Base-by-base conservation (phyloP, 2,888 invertebrate genomes). In the Bellardia bayeri region DNA sequence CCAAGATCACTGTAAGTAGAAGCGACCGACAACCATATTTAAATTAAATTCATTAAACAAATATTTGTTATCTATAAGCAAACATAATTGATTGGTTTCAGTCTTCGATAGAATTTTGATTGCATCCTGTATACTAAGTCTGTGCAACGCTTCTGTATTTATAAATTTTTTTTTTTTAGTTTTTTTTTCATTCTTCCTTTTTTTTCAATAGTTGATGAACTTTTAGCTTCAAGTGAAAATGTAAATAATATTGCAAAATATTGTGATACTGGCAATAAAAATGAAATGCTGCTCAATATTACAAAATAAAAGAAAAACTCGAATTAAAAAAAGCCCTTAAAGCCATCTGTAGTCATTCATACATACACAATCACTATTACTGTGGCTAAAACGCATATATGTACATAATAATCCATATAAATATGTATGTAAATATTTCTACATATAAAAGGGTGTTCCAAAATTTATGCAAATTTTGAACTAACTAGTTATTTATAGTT, bases 241-340 rank as follows among this genome's bases (percentile, higher is more conserved):
- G 75, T 72, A 64, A 85, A 81, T 76, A 76, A 71, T 76, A 76
- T 51, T 71, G 76, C 61, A 64, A 51, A 80, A 58, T 75, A 75
- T 69, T 75, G 23, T 69, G 23, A 54, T 63, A 23, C 23, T 16
- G 13, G 49, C 40, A 49, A 74, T 33, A 74, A 74, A 68, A 64
- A 49, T n/a, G 5, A 56, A 33, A 33, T 33, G 9, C 56, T 68
- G 14, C 30, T 30, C 30, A 16, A 63, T 64, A 30, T 33, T 8
- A 9, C 16, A 51, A 42, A 54, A 42, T 16, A 33, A 68, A 42
- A 78, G 37, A 63, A 71, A 63, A 64, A 64, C 42, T 49, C 49
- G 37, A 72, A 76, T 78, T 78, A 64, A 56, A 63, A 64, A 71
- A 72, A 45, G n/a, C 58, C 71, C 82, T 82, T 79, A 23, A 58